Base-by-base conservation (phyloP, 2,888 invertebrate species). In the Aspidiotus destructor region DNA sequence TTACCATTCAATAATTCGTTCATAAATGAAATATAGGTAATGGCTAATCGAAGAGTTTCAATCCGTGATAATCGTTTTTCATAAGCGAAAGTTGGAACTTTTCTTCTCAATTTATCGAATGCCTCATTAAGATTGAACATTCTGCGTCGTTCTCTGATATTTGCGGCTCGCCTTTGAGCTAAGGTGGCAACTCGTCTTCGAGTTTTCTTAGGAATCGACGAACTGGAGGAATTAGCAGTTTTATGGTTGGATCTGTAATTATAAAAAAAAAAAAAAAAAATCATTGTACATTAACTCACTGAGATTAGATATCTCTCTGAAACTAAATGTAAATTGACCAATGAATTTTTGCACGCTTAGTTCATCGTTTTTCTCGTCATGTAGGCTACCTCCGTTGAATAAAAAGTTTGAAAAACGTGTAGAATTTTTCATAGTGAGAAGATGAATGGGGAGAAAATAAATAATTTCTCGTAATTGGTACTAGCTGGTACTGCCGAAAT, bases 71-170 rank as follows among this genome's bases (percentile, higher is more conserved):
- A 82, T 0, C 95, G 85, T 77, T 96, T 96, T 78, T 97, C 96
- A 77, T 96, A 96, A 0, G 96, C 95, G 75, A 97, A 97, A 0
- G 96, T 96, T 17, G 96, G 96, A 7, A 94, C 86, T 82, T 93
- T 93, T 75, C 93, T 83, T 41, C 96, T 81, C 54, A 97, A 80
- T 76, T 90, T 90, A 76, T 96, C 96, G 75, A 97, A 97, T 1
- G 95, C 95, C 77, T 94, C 94, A 77, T 96, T 97, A 71, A 96
- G 80, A 78, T 94, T 95, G 77, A 92, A 94, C 94, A 97, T 96
- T 72, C 96, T 83, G 28, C 94, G 83, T 63, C 96, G 81, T 78
- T 97, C 96, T 5, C 94, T 84, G 72, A 94, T 93, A 78, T 95
- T 95, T 41, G 94, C 94, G 0, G 94, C 94, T 65, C 93, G 83